Percentiles rank a stretch among this genome's conserved stretches.
Evolutionary conservation across 2,113 vertebrate genomes (phyloP).

Genomic region (Nycticryphes semicollaris): DNA sequence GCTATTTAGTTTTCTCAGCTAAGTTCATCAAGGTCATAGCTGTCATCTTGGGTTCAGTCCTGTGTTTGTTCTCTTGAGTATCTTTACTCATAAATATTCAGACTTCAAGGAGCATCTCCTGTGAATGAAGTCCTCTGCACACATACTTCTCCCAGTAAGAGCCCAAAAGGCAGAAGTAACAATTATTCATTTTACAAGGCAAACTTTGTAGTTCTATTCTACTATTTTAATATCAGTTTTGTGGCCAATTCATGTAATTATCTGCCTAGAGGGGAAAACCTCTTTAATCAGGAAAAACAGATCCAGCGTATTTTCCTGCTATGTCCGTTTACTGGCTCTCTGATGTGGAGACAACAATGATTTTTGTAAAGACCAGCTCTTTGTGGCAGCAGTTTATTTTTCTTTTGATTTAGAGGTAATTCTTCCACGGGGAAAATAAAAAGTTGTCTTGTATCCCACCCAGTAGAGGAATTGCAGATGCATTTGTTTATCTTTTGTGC

Average conservation of each 20-base stretch:
- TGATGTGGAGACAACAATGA: not conserved
- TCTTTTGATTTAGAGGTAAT: conserved; percentile 34
- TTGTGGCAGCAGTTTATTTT: not conserved
- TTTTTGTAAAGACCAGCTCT: conserved; percentile 23
- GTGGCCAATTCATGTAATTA: not conserved
- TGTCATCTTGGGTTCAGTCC: not conserved
- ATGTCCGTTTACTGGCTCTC: not conserved
- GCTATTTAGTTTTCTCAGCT: not conserved
- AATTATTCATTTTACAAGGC: conserved; percentile 12
- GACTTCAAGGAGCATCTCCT: not conserved
- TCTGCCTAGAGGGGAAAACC: not conserved
- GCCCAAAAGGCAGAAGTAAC: not conserved
- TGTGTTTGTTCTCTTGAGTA: not conserved
- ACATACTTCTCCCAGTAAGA: not conserved
- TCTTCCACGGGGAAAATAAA: not conserved
- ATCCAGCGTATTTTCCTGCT: not conserved
- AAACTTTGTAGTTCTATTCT: not conserved
- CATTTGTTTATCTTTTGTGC: not conserved
- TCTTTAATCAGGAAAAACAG: not conserved
- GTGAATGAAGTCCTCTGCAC: not conserved
- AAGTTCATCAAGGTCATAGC: not conserved
- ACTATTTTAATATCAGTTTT: conserved; percentile 34
- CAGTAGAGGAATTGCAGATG: not conserved
- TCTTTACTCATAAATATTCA: not conserved
- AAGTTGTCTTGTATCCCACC: not conserved